Percentiles rank a stretch among this genome's conserved stretches.
phyloP scores from a whole-genome alignment of 64 coral and sea anemone species.

The Actinia tenebrosa region DNA sequence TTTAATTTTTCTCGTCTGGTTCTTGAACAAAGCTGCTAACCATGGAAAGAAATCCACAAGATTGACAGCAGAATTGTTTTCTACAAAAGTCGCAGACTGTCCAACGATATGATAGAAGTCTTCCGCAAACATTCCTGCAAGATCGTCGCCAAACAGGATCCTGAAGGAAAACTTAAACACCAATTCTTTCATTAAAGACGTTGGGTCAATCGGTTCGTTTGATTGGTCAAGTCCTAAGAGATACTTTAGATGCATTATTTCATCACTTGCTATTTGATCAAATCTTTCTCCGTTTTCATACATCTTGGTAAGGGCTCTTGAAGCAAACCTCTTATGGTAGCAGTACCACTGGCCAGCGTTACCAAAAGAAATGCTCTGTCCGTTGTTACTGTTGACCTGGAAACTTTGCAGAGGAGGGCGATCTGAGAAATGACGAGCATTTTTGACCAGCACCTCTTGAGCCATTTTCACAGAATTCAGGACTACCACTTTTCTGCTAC shows the following conservation, averaged over 20 bases:
- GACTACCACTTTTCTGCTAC: constrained; percentile 52
- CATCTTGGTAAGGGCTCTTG: constrained; percentile 35
- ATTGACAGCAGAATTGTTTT: background rate
- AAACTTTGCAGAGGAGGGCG: constrained; percentile 62
- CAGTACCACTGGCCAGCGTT: constrained; percentile 43
- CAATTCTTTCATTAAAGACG: constrained; percentile 27
- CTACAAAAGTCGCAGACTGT: background rate
- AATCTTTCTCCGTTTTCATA: constrained; percentile 55
- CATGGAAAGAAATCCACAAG: constrained; percentile 71
- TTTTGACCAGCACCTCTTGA: constrained; percentile 55
- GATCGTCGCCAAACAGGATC: constrained; percentile 54
- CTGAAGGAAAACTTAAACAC: constrained; percentile 61
- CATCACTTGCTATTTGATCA: constrained; percentile 37
- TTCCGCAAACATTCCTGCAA: background rate
- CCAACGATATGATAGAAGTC: background rate
- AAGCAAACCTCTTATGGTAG: constrained; percentile 52
- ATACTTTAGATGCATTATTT: constrained; percentile 34
- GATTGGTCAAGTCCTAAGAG: background rate
- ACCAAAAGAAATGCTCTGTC: constrained; percentile 63
- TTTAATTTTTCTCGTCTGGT: constrained; percentile 11
- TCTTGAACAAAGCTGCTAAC: constrained; percentile 42
- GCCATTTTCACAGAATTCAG: constrained; percentile 38
- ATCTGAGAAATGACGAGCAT: constrained; percentile 49
- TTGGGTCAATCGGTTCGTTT: constrained; percentile 36
- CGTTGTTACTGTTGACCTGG: constrained; percentile 44